Conservation (phyloP, 64 coral and sea anemone species). For the Trachythela sp. region DNA sequence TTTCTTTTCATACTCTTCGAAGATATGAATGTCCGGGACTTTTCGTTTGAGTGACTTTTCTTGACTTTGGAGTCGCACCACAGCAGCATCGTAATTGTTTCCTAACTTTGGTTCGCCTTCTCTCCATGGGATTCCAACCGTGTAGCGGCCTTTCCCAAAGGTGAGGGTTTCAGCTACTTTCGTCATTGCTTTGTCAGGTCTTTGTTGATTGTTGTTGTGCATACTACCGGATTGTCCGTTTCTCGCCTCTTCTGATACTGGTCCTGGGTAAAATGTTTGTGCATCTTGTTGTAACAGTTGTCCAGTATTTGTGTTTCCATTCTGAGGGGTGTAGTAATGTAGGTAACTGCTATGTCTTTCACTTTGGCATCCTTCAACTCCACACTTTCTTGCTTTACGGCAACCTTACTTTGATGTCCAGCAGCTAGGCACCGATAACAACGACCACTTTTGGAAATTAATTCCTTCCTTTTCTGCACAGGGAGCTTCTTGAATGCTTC, state of each 20-base stretch:
- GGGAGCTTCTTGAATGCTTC: constrained; percentile 42
- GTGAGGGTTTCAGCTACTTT: not conserved
- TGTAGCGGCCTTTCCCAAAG: constrained; percentile 2
- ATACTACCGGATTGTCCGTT: not conserved
- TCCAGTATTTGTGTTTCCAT: not conserved
- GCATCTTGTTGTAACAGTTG: not conserved
- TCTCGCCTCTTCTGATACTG: not conserved
- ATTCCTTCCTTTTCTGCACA: constrained; percentile 30
- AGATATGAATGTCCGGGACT: not conserved
- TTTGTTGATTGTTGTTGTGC: not conserved
- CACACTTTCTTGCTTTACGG: not conserved
- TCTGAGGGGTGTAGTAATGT: not conserved
- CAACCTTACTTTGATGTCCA: not conserved
- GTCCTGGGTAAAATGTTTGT: not conserved
- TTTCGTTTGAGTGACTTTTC: constrained; percentile 16
- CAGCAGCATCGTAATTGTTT: constrained; percentile 42
- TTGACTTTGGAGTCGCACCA: constrained; percentile 3
- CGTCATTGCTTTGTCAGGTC: not conserved
- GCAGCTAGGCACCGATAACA: constrained; percentile 23
- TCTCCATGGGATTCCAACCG: constrained; percentile 48
- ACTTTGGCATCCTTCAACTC: constrained; percentile 45
- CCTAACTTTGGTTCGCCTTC: constrained; percentile 34
- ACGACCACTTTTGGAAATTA: constrained; percentile 2
- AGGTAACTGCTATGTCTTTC: constrained; percentile 44
- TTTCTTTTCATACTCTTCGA: constrained; percentile 43